Evolutionary conservation across 2,888 invertebrate genomes (phyloP).

Genomic region (Ectobius pallidus): DNA sequence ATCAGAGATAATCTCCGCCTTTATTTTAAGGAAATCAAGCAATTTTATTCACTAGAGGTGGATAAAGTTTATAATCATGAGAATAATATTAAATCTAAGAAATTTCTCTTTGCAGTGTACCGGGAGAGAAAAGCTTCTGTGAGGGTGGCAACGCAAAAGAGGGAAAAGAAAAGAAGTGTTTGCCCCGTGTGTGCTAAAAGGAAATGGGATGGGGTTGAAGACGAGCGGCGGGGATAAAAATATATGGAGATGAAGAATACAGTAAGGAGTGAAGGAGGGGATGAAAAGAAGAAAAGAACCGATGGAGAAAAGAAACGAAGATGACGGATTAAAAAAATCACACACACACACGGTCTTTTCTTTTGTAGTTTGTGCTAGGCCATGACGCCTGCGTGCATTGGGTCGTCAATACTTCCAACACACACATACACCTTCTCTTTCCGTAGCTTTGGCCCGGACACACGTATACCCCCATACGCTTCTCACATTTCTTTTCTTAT

Average conservation of each 20-base stretch:
- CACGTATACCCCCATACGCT: neutral
- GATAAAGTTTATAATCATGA: too few species aligned
- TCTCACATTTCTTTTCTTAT: neutral
- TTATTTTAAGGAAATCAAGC: too few species aligned
- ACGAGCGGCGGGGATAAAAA: neutral
- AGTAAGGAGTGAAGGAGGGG: neutral
- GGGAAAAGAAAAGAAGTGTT: conserved; percentile 8
- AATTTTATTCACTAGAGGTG: too few species aligned
- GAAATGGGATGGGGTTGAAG: neutral
- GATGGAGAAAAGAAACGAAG: conserved; percentile 6
- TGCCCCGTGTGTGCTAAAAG: conserved; percentile 6
- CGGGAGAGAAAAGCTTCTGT: neutral
- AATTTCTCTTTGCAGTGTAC: conserved; percentile 5
- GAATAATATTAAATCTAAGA: too few species aligned
- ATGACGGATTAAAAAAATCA: neutral
- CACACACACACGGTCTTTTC: conserved; percentile 11
- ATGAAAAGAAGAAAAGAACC: conserved; percentile 4
- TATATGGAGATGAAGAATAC: conserved; percentile 25
- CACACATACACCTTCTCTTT: neutral
- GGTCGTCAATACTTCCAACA: conserved; percentile 35
- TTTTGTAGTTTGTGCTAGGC: neutral
- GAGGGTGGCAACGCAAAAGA: conserved; percentile 5
- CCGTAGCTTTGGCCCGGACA: too few species aligned
- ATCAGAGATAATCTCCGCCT: too few species aligned
- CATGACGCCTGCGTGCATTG: conserved; percentile 34